A percentile compares a stretch with the other conserved stretches of the same genome.
Evolutionary conservation across 1,140 invertebrate species (phyloP).

Genomic region (Episyrphus balteatus): DNA sequence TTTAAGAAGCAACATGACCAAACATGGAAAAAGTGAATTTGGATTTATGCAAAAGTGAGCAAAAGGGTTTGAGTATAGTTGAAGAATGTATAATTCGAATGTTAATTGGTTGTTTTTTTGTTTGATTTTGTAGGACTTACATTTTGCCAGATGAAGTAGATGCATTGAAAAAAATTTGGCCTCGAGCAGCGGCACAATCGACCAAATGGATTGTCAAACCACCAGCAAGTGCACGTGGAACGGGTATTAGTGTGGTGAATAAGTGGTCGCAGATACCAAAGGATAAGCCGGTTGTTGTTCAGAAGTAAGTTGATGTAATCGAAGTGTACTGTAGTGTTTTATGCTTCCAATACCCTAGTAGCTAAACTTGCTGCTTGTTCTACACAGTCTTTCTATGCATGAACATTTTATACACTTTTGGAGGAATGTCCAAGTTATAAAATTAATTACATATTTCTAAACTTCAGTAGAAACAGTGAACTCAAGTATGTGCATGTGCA

Average conservation of each 20-base stretch:
- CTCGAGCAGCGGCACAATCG: constrained; percentile 54
- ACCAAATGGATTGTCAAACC: constrained; percentile 75
- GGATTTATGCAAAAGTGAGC: constrained; percentile 71
- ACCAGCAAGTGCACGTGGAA: constrained; percentile 88
- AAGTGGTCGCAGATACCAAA: constrained; percentile 90
- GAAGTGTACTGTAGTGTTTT: not conserved
- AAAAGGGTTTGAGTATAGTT: not conserved
- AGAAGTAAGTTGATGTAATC: constrained; percentile 45
- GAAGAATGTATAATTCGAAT: not conserved
- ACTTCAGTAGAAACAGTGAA: too few species aligned
- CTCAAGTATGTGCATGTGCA: too few species aligned
- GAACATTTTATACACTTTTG: not conserved
- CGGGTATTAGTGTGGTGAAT: constrained; percentile 88
- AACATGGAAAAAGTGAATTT: constrained; percentile 68
- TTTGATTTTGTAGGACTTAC: constrained; percentile 52
- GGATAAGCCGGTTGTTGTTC: constrained; percentile 79
- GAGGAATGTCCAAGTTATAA: too few species aligned
- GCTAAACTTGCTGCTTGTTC: not conserved
- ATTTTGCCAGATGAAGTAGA: constrained; percentile 82
- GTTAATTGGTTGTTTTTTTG: not conserved
- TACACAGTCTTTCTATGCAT: too few species aligned
- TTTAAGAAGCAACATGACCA: constrained; percentile 61
- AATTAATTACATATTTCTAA: too few species aligned
- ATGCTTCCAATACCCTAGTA: not conserved
- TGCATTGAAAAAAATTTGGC: constrained; percentile 73